phyloP scores from a whole-genome alignment of 2,113 vertebrate genomes.

The Amphiprion percula region DNA sequence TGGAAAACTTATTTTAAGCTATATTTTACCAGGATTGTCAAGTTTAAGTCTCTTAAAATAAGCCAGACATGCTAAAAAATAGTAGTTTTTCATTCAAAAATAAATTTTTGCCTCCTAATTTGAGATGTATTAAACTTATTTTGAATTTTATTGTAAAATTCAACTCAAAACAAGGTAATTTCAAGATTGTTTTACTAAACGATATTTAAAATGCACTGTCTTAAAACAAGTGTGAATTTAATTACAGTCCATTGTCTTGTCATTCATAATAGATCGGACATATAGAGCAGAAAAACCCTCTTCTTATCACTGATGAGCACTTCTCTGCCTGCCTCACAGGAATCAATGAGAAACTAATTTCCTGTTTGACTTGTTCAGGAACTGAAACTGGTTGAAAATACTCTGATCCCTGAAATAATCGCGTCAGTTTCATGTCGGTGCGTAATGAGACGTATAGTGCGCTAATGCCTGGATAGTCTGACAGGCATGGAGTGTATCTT shows the following conservation, averaged over 20 bases:
- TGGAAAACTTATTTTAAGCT: too few species aligned
- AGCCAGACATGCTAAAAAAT: too few species aligned
- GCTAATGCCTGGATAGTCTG: slow-evolving; percentile 30
- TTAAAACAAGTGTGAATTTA: neutral
- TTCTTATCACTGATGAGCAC: slow-evolving; percentile 12
- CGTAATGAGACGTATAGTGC: slow-evolving; percentile 2
- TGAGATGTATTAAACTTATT: too few species aligned
- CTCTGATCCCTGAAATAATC: slow-evolving; percentile 33
- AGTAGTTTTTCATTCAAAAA: too few species aligned
- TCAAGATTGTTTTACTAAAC: too few species aligned
- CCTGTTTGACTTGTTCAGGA: slow-evolving; percentile 25
- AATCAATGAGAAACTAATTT: slow-evolving; percentile 30
- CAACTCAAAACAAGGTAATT: too few species aligned
- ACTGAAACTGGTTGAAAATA: slow-evolving; percentile 7
- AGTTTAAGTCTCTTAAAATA: too few species aligned
- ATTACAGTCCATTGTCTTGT: slow-evolving; percentile 22
- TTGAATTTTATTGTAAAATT: too few species aligned
- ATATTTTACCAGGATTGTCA: too few species aligned
- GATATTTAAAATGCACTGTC: too few species aligned
- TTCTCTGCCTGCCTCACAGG: neutral
- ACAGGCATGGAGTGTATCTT: slow-evolving; percentile 18
- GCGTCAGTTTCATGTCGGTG: slow-evolving; percentile 1
- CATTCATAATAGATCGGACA: slow-evolving; percentile 9
- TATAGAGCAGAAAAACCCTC: slow-evolving; percentile 12
- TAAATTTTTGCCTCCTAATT: too few species aligned